phyloP scores from a whole-genome alignment of 1,140 invertebrate species.

The Melanaphis sacchari region DNA sequence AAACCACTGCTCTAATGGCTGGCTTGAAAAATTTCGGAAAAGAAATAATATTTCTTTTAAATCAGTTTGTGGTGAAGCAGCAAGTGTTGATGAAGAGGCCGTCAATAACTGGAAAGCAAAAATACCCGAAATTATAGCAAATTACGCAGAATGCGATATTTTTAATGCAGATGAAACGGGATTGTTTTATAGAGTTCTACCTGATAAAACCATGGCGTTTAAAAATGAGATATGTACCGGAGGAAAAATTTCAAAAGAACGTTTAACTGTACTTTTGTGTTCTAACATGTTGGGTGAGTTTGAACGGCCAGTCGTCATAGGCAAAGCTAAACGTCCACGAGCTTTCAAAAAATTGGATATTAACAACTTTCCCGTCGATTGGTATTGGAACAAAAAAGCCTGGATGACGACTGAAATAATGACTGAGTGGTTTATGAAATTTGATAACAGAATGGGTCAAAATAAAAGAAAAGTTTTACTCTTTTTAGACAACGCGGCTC shows the following conservation, averaged over 20 bases:
- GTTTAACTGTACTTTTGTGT: background rate
- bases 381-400: background rate
- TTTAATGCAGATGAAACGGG: slow-evolving; percentile 6
- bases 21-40: slow-evolving; percentile 36
- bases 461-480: slow-evolving; percentile 7
- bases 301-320: background rate
- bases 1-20: no score
- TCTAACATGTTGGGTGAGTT: background rate
- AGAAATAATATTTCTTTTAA: slow-evolving; percentile 1
- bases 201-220: slow-evolving; percentile 8
- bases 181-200: slow-evolving; percentile 8
- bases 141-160: background rate
- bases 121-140: background rate
- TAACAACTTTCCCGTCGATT: background rate
- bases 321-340: background rate
- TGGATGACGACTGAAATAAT: background rate
- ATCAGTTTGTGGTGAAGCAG: background rate
- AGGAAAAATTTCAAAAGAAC: background rate
- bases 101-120: slow-evolving; percentile 4
- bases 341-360: background rate
- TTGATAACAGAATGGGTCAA: background rate
- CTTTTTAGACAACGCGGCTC: background rate
- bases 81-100: background rate
- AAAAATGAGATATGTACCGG: background rate
- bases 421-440: background rate